These are phyloP conservation scores for Drosophila sordidapex DNA, from an alignment of 2,888 invertebrate genomes.

Conservation along the genomic window DNA sequence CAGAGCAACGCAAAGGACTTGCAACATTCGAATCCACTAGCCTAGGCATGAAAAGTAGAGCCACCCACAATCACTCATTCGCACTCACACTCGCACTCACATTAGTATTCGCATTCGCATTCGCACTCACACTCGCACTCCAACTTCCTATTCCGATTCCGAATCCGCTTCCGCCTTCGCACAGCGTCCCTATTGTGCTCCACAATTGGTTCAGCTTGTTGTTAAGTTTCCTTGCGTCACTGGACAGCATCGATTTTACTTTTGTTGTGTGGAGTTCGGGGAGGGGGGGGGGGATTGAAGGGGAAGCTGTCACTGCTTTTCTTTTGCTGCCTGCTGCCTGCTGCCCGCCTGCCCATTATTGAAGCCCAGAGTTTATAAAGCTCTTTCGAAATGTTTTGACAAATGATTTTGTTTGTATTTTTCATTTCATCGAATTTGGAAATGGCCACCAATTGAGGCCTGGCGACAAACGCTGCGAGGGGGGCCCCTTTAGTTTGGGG, in stretches of 20 bases:
- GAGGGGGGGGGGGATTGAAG: neutral
- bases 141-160: conserved; percentile 45
- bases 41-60: conserved; percentile 17
- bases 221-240: conserved; percentile 52
- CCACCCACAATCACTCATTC: conserved; percentile 20
- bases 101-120: conserved; percentile 6
- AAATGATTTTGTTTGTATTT: conserved; percentile 82
- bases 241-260: conserved; percentile 60
- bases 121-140: conserved; percentile 10
- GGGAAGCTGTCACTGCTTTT: neutral
- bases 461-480: conserved; percentile 16
- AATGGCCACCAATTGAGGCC: conserved; percentile 65
- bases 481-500: neutral
- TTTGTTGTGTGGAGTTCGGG: neutral
- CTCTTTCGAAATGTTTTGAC: conserved; percentile 77
- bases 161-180: conserved; percentile 64
- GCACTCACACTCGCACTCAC: conserved; percentile 23
- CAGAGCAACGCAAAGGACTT: conserved; percentile 3
- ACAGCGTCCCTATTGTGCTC: conserved; percentile 53
- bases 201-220: conserved; percentile 43
- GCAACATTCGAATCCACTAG: conserved; percentile 19
- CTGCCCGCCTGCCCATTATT: conserved; percentile 15
- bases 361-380: conserved; percentile 67
- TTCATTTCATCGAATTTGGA: conserved; percentile 76
- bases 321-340: neutral